Evolutionary conservation across 2,888 invertebrate genomes (phyloP), one percentile per base, ranked within the genome.

Genomic region (Andrena minutula): DNA sequence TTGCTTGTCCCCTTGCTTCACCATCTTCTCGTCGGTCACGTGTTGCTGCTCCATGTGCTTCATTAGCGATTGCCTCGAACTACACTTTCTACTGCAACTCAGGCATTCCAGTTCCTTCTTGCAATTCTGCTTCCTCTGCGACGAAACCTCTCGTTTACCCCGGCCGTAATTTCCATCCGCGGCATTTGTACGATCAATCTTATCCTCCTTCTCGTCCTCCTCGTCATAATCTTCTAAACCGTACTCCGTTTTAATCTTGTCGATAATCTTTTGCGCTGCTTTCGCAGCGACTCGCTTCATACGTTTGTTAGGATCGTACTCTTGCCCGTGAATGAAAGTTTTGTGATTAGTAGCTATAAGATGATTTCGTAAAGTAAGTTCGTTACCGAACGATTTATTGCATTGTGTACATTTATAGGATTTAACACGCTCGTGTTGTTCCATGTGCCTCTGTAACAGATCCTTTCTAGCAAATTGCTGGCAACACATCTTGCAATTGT

Each of bases 251-350:
- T 92, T 94, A 4, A 94, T 93, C 75, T 93, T 91, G 70, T 94
- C 94, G 23, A 94, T 94, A 20, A 94, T 94, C 32, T 90, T 93
- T 49, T 94, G 93, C 0, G 94, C 94, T 0, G 93, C 94, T 65
- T 89, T 93, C 0, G 94, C 94, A 1, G 94, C 94, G 0, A 92
- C 92, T 2, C 94, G 88, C 61, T 93, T 94, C 47, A 93, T 91
- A 28, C 94, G 86, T 61, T 93, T 94, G 35, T 93, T 93, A 1
- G 93, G 92, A 86, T 94, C 93, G 69, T 93, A 93, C 35, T 93
- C 93, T 64, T 93, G 89, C 0, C 93, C 93, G 5, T 91, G 89
- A 1, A 93, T 51, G 0, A 90, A 88, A 0, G 94, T 94, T 53
- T 91, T 93, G 70, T 94, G 94, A 88, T 90, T 92, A 0, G 93